Percentiles rank a stretch among this genome's conserved stretches.
phyloP scores from a whole-genome alignment of 2,888 invertebrate genomes.

The Xanthorhoe designata region DNA sequence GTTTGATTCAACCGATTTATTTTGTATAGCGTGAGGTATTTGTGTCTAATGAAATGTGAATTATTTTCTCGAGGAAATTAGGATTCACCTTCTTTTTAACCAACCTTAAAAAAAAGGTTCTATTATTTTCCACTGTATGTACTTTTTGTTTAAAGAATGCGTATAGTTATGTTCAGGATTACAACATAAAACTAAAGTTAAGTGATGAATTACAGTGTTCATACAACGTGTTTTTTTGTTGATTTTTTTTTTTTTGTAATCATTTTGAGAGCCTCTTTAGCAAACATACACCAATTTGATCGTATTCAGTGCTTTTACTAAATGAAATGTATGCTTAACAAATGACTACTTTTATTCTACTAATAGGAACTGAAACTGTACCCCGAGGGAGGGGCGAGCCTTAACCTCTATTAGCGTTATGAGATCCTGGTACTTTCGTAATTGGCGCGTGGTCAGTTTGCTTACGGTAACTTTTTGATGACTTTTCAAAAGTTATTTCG shows the following conservation, averaged over 20 bases:
- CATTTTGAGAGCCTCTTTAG: neutral
- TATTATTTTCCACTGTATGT: too few relatives aligned
- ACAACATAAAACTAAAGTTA: too few relatives aligned
- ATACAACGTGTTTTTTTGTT: too few relatives aligned
- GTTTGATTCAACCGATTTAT: neutral
- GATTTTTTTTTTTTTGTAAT: too few relatives aligned
- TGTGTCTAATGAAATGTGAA: too few relatives aligned
- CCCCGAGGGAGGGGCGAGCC: slow-evolving; percentile 43
- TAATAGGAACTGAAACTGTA: slow-evolving; percentile 42
- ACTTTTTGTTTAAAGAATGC: too few relatives aligned
- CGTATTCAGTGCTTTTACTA: neutral
- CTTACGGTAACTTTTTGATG: neutral
- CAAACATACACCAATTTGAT: slow-evolving; percentile 1
- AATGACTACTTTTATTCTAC: slow-evolving; percentile 23
- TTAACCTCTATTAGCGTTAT: slow-evolving; percentile 47
- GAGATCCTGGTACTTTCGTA: slow-evolving; percentile 41
- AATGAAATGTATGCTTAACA: slow-evolving; percentile 13
- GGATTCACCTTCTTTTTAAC: too few relatives aligned
- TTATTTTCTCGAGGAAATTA: too few relatives aligned
- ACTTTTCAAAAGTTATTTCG: neutral
- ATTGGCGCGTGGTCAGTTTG: slow-evolving; percentile 8
- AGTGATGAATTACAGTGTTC: too few relatives aligned
- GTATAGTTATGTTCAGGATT: too few relatives aligned
- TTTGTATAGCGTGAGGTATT: neutral
- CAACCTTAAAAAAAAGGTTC: too few relatives aligned